phyloP scores from a whole-genome alignment of 37 sponge, comb jelly and placozoan genomes.

The Spongia lamella region DNA sequence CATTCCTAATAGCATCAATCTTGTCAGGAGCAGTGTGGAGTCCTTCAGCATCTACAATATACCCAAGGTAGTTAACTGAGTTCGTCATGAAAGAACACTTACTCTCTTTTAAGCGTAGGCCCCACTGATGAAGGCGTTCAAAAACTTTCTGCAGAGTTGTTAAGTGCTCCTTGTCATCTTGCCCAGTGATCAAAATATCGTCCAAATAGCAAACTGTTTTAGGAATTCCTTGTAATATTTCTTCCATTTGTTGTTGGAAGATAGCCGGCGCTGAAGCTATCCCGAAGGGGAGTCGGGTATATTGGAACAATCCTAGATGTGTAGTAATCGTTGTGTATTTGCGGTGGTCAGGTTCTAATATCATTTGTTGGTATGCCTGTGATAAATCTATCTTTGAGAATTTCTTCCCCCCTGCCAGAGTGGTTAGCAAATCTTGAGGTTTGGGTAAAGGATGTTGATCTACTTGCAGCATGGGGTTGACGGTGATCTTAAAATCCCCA shows the following conservation, averaged over 20 bases:
- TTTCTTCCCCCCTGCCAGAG: neutral
- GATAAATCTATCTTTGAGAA: constrained; percentile 2
- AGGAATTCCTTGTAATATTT: neutral
- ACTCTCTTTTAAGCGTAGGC: constrained; percentile 8
- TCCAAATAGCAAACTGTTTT: neutral
- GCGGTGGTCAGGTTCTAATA: too few relatives aligned
- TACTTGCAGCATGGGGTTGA: neutral
- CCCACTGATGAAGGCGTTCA: constrained; percentile 6
- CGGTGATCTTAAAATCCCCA: neutral
- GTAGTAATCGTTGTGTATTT: neutral
- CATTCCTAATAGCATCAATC: constrained; percentile 6
- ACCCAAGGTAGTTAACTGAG: constrained; percentile 23
- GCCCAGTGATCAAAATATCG: neutral
- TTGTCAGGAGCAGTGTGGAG: constrained; percentile 7
- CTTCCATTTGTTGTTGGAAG: neutral
- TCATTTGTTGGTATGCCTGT: too few relatives aligned
- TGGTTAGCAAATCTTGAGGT: neutral
- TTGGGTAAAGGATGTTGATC: neutral
- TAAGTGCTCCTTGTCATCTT: neutral
- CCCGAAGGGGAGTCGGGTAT: neutral
- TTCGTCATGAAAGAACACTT: constrained; percentile 17
- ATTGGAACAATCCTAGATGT: neutral
- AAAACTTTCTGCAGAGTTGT: constrained; percentile 1
- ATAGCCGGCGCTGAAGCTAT: neutral
- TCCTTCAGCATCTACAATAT: constrained; percentile 6